A percentile compares a stretch with the other conserved stretches of the same genome.
phyloP scores from a whole-genome alignment of 2,888 invertebrate genomes.

The Acanthosepion lycidas region DNA sequence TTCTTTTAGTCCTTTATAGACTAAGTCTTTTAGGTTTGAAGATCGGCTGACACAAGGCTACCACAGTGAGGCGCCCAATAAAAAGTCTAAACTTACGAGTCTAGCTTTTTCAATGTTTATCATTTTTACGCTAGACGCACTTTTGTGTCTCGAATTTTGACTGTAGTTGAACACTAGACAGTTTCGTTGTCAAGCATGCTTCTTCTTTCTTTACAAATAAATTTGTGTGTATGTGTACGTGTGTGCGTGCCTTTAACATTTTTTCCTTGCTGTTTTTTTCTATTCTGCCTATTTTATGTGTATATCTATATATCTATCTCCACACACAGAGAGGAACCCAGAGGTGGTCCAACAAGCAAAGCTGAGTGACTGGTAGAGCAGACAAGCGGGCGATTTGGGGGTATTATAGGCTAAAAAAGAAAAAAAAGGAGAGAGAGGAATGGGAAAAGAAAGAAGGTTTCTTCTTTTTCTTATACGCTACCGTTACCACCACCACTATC shows the following conservation, averaged over 20 bases:
- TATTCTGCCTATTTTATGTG: background rate
- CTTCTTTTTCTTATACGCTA: background rate
- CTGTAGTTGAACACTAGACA: conserved; percentile 36
- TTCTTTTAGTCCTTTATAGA: no score
- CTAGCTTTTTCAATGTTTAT: no score
- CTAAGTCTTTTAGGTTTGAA: no score
- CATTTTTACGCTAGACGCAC: background rate
- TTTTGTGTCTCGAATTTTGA: conserved; percentile 36
- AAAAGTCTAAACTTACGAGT: no score
- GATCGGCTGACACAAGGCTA: no score
- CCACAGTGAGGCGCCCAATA: no score
- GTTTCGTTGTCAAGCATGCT: conserved; percentile 37
- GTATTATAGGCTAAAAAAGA: background rate
- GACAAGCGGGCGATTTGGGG: background rate
- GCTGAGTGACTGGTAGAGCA: conserved; percentile 36
- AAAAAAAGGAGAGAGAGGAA: background rate
- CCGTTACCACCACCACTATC: background rate
- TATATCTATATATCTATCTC: background rate
- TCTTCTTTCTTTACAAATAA: background rate
- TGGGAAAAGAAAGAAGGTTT: background rate
- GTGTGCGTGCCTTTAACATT: conserved; percentile 35
- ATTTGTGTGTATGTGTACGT: conserved; percentile 13
- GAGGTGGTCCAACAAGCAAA: conserved; percentile 45
- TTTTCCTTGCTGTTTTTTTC: background rate
- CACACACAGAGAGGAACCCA: background rate